Base-by-base conservation (phyloP, 2,797 vertebrate genomes). In the Myiothlypis chrysogaster region DNA sequence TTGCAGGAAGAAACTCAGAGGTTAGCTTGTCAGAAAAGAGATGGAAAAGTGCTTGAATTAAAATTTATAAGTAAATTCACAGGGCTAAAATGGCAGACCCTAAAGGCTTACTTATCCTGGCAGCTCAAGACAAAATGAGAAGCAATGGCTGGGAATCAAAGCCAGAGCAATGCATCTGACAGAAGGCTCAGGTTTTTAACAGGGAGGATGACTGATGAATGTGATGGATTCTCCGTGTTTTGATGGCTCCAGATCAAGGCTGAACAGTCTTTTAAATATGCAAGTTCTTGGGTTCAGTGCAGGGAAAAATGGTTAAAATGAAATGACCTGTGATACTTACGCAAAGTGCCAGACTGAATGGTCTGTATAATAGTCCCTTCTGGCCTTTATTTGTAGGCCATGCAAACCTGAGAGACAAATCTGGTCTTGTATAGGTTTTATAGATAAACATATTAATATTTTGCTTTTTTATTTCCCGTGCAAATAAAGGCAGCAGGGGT, bases 171-270 rank as follows among this genome's bases (percentile, higher is more conserved):
- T 69, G 60, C 56, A 91, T 47, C 44, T 87, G 75, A 85, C 72
- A 92, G 76, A 87, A 94, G 35, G 35, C 56, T 89, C 59, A 76
- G 1, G 1, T 69, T 86, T 93, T 91, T 69, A 86, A 72, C 44
- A 59, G 39, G 43, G n/a, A 72, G 43, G 13, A 37, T 87, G 46
- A 83, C 49, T 85, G 75, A 93, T 4, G 18, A 49, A 66, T 63
- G 63, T 84, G 85, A 87, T 93, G 70, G 55, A 72, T 90, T 96
- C 66, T 79, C 61, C 88, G 46, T 37, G 24, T 90, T 92, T 91
- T 91, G 52, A 34, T 95, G 93, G 90, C 77, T 94, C 41, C 59
- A 79, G 66, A 79, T 92, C 77, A 94, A 94, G 86, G 35, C 63
- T 55, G 73, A 82, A 30, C 37, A 69, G 34, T 44, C 65, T 94